Conservation (phyloP, 2,113 vertebrate genomes). For the Rhabdomys dilectus region DNA sequence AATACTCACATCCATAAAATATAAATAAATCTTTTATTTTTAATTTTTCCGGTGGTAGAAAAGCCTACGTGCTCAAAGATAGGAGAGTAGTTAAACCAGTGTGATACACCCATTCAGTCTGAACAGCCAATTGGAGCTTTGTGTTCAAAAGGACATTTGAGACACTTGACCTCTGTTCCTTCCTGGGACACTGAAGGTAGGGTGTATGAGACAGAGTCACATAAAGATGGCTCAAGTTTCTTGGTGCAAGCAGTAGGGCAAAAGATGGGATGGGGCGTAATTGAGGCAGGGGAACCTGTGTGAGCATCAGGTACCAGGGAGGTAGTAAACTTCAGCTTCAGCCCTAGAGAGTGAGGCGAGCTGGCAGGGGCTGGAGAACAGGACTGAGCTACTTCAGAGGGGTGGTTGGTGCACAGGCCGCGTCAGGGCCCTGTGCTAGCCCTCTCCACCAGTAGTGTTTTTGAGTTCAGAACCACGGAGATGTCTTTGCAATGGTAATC, state of each 20-base stretch:
- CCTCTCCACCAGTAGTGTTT: not conserved
- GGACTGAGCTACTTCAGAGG: accelerated
- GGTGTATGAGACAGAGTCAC: not conserved
- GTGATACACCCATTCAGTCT: not conserved
- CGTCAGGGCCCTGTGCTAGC: no score
- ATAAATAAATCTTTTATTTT: not conserved
- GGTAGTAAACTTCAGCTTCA: not conserved
- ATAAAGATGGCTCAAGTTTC: not conserved
- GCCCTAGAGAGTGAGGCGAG: not conserved
- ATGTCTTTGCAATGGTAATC: not conserved
- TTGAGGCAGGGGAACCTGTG: not conserved
- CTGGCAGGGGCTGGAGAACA: not conserved
- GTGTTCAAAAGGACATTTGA: not conserved
- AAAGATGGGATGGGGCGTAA: not conserved
- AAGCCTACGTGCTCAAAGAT: not conserved
- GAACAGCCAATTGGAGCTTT: not conserved
- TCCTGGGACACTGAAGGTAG: not conserved
- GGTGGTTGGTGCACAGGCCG: accelerated
- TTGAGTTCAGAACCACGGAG: not conserved
- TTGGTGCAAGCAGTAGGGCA: not conserved
- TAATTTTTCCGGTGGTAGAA: not conserved
- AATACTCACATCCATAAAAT: not conserved
- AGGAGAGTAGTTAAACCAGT: slow-evolving; percentile 22
- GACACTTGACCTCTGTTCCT: not conserved
- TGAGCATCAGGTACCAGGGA: not conserved